phyloP scores from a whole-genome alignment of 1,140 invertebrate species.

The Phortica variegata region DNA sequence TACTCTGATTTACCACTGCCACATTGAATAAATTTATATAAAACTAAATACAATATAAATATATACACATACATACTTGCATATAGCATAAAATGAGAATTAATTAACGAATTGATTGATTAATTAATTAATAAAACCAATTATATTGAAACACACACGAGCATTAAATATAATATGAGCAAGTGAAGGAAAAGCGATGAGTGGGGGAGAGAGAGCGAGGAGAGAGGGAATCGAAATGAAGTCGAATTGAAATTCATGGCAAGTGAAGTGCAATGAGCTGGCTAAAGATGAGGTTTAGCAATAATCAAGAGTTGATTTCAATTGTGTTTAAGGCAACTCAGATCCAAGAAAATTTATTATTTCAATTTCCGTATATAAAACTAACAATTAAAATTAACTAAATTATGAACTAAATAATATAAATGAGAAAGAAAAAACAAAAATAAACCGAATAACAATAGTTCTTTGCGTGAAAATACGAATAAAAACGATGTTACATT shows the following conservation, averaged over 20 bases:
- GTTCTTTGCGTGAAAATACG: slow-evolving; percentile 56
- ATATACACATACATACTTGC: slow-evolving; percentile 16
- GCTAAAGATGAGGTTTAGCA: too few relatives aligned
- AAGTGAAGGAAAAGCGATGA: too few relatives aligned
- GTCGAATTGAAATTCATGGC: too few relatives aligned
- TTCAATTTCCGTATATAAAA: slow-evolving; percentile 32
- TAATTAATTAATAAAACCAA: too few relatives aligned
- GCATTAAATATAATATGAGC: too few relatives aligned
- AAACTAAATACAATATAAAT: slow-evolving; percentile 15
- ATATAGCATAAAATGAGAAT: slow-evolving; percentile 2
- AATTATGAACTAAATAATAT: slow-evolving; percentile 31
- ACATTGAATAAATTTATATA: slow-evolving; percentile 39
- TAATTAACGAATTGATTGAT: too few relatives aligned
- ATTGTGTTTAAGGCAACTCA: too few relatives aligned
- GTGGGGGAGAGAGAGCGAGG: too few relatives aligned
- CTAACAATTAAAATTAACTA: slow-evolving; percentile 48
- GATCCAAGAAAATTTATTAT: slow-evolving; percentile 40
- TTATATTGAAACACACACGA: too few relatives aligned
- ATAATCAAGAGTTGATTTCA: too few relatives aligned
- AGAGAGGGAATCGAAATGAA: too few relatives aligned
- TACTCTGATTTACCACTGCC: slow-evolving; percentile 56
- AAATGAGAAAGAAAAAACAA: slow-evolving; percentile 11
- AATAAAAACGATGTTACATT: slow-evolving; percentile 56
- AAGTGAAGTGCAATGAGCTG: too few relatives aligned
- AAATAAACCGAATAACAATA: slow-evolving; percentile 40